These are phyloP conservation scores for Meteorus sp. DNA, from an alignment of 1,140 invertebrate species.

Conservation along the genomic window DNA sequence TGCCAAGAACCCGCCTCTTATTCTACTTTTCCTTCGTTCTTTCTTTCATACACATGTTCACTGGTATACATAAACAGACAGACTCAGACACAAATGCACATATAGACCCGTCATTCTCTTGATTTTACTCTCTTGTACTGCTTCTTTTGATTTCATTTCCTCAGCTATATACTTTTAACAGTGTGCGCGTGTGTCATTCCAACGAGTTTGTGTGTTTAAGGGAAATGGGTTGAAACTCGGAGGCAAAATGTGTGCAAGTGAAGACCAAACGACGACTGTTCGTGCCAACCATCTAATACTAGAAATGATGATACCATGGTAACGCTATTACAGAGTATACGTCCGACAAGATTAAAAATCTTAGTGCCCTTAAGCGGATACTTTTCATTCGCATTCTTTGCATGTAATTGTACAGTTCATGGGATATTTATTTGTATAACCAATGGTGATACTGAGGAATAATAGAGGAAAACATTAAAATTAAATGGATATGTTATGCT, in stretches of 20 bases:
- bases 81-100: too few species aligned
- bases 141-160: neutral
- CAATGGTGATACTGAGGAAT: neutral
- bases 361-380: constrained; percentile 29
- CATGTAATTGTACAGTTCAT: neutral
- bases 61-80: too few species aligned
- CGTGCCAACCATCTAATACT: constrained; percentile 12
- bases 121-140: neutral
- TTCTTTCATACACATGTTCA: too few species aligned
- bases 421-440: too few species aligned
- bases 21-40: too few species aligned
- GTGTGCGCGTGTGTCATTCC: neutral
- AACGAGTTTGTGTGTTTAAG: constrained; percentile 20
- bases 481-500: neutral
- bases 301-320: constrained; percentile 22
- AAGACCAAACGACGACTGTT: constrained; percentile 6
- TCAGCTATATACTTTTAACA: neutral
- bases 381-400: constrained; percentile 20
- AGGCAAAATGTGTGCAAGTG: neutral
- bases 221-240: constrained; percentile 25
- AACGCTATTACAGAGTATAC: constrained; percentile 29
- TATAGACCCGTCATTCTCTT: neutral
- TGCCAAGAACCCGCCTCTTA: constrained; percentile 12
- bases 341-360: constrained; percentile 34
- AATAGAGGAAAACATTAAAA: neutral